These are phyloP conservation scores for Trinectes maculatus DNA, from an alignment of 2,113 vertebrate genomes.

Conservation along the genomic window DNA sequence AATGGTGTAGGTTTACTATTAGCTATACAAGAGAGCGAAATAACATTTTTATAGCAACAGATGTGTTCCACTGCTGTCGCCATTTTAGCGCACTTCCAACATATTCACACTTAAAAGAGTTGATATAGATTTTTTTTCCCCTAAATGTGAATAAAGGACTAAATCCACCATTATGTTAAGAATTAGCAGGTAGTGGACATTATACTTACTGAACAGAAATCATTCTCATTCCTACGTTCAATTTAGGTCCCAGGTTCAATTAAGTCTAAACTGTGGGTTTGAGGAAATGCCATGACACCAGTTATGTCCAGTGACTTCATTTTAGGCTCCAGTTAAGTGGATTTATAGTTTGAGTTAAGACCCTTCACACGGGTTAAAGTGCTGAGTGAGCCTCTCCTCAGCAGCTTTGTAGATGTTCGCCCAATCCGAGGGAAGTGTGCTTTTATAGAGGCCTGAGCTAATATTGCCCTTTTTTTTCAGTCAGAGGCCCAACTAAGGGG, in stretches of 20 bases:
- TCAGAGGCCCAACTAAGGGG: not conserved
- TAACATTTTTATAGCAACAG: not conserved
- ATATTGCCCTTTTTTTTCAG: conserved; percentile 1
- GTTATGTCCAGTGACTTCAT: too few species aligned
- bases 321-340: not conserved
- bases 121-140: not conserved
- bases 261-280: not conserved
- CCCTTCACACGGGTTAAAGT: not conserved
- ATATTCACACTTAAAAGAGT: not conserved
- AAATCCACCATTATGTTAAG: not conserved
- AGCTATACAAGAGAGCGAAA: not conserved
- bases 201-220: not conserved
- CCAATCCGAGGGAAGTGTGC: not conserved
- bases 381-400: not conserved
- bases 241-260: too few species aligned
- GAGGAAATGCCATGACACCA: not conserved
- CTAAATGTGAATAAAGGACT: not conserved
- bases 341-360: not conserved
- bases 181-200: not conserved
- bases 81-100: not conserved
- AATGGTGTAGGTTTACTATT: not conserved
- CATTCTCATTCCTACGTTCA: too few species aligned
- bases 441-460: not conserved
- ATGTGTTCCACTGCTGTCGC: not conserved
- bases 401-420: not conserved